Percentiles rank a stretch among this genome's conserved stretches.
Conservation (phyloP, 2,797 vertebrate species). For the Serranus cabrilla region DNA sequence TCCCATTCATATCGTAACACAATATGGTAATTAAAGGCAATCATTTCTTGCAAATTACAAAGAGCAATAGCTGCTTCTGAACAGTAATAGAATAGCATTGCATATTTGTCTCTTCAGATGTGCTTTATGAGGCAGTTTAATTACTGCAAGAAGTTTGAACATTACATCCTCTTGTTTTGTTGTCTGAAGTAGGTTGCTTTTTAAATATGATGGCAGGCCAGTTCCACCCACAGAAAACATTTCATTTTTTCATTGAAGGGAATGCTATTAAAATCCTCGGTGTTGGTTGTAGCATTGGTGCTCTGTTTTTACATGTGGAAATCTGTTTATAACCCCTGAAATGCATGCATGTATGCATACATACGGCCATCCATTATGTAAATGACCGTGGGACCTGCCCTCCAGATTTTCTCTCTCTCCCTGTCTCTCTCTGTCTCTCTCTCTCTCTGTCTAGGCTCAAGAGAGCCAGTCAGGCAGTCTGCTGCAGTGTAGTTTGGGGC, state of each 20-base stretch:
- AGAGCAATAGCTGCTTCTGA: slow-evolving; percentile 33
- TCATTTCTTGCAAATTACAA: slow-evolving; percentile 38
- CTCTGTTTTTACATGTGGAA: slow-evolving; percentile 1
- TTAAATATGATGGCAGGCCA: slow-evolving; percentile 47
- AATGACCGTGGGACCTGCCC: slow-evolving; percentile 15
- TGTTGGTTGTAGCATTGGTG: slow-evolving; percentile 2
- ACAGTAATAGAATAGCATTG: slow-evolving; percentile 35
- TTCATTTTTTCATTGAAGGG: slow-evolving; percentile 36
- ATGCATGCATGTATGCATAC: background rate
- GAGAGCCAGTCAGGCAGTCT: slow-evolving; percentile 42
- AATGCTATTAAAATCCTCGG: slow-evolving; percentile 14
- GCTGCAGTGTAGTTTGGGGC: slow-evolving; percentile 48
- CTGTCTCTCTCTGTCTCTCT: slow-evolving; percentile 20
- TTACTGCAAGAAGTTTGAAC: slow-evolving; percentile 54
- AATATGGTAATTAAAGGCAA: slow-evolving; percentile 45
- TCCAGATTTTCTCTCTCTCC: slow-evolving; percentile 18
- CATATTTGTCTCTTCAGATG: slow-evolving; percentile 40
- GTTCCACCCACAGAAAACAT: slow-evolving; percentile 22
- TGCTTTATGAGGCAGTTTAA: slow-evolving; percentile 52
- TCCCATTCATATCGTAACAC: slow-evolving; percentile 2
- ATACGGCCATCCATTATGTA: slow-evolving; percentile 9
- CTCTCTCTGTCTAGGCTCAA: slow-evolving; percentile 30
- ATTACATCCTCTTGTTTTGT: slow-evolving; percentile 44
- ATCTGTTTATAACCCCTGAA: background rate
- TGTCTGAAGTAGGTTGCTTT: slow-evolving; percentile 45